Percentiles rank a stretch among this genome's conserved stretches.
phyloP scores from a whole-genome alignment of 2,113 vertebrate genomes.

The Thoracochromis brauschi region DNA sequence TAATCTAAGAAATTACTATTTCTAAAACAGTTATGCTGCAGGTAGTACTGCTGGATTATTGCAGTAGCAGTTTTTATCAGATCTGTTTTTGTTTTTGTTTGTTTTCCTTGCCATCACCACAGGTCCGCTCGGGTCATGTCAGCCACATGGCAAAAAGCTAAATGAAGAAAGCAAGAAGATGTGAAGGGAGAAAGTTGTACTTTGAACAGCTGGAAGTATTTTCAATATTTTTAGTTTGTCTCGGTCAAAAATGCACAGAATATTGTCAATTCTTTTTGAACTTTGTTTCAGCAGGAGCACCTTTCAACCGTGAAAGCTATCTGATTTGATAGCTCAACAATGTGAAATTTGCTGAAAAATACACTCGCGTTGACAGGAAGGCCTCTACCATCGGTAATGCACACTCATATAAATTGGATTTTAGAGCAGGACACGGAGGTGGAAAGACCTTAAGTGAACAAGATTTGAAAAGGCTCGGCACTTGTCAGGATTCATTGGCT shows the following conservation, averaged over 20 bases:
- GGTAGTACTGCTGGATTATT: not conserved
- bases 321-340: not conserved
- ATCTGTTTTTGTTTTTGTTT: not conserved
- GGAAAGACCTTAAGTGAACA: not conserved
- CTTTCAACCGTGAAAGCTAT: not conserved
- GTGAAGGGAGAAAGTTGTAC: not conserved
- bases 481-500: not conserved
- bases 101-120: not conserved
- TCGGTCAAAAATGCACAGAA: not conserved
- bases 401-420: not conserved
- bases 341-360: not conserved
- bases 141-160: not conserved
- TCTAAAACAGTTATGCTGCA: not conserved
- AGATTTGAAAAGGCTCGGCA: not conserved
- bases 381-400: not conserved
- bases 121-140: not conserved
- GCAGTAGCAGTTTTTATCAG: not conserved
- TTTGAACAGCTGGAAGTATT: not conserved
- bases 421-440: not conserved
- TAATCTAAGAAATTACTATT: not conserved
- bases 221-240: not conserved
- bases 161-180: not conserved
- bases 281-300: not conserved
- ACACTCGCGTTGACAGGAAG: not conserved
- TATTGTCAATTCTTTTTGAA: not conserved